Percentiles rank a stretch among this genome's conserved stretches.
These are phyloP conservation scores for Gasterosteus aculeatus DNA, from an alignment of 2,113 vertebrate species.

Conservation along the genomic window DNA sequence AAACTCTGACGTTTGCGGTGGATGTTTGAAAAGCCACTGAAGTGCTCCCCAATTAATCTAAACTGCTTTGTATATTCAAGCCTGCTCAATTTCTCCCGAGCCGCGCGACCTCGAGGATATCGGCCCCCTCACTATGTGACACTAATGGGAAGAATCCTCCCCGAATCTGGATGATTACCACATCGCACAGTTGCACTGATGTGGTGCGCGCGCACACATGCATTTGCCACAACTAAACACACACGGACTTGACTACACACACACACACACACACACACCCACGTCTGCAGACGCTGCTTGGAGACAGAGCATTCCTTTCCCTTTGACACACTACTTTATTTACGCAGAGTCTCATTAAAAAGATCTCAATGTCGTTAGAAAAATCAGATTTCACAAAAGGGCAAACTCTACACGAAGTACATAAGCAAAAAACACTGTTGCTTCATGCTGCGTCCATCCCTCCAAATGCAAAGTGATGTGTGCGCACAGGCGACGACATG, in stretches of 20 bases:
- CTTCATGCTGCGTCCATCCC: conserved; percentile 9
- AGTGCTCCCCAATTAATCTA: conserved; percentile 65
- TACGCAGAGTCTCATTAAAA: conserved; percentile 29
- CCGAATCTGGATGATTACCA: conserved; percentile 47
- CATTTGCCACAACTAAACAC: neutral
- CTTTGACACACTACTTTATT: conserved; percentile 39
- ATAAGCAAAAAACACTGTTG: conserved; percentile 42
- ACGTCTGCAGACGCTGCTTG: conserved; percentile 10
- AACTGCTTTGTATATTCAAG: conserved; percentile 51
- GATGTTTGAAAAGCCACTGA: conserved; percentile 72
- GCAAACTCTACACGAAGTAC: conserved; percentile 38
- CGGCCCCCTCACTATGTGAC: conserved; percentile 53
- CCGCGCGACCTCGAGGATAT: conserved; percentile 50
- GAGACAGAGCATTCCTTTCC: neutral
- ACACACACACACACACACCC: conserved; percentile 33
- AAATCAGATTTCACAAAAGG: conserved; percentile 50
- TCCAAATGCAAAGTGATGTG: conserved; percentile 59
- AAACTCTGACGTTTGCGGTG: conserved; percentile 61
- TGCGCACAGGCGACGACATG: conserved; percentile 21
- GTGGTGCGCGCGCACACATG: neutral
- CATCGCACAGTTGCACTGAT: conserved; percentile 37
- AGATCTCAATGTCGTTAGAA: conserved; percentile 43
- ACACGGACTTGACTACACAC: conserved; percentile 38
- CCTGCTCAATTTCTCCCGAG: conserved; percentile 35
- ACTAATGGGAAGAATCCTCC: conserved; percentile 70